phyloP scores from a whole-genome alignment of 2,888 invertebrate genomes.

The Odontocolon sp. region DNA sequence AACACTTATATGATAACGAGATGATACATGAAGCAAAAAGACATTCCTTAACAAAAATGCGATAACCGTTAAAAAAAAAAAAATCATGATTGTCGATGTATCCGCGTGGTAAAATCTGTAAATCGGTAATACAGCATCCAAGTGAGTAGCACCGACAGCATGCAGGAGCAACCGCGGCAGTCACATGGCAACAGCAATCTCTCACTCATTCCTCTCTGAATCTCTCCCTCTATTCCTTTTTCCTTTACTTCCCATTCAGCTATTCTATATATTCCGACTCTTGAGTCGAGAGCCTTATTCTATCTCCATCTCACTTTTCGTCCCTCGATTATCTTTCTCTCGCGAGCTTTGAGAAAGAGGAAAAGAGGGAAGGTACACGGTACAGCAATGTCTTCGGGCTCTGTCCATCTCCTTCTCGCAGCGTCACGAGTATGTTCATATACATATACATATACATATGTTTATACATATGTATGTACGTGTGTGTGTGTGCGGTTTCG shows the following conservation, averaged over 20 bases:
- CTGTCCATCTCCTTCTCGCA: constrained; percentile 41
- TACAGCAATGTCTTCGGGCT: neutral
- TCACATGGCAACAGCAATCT: constrained; percentile 68
- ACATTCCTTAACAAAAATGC: too few relatives aligned
- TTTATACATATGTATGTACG: too few relatives aligned
- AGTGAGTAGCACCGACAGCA: constrained; percentile 12
- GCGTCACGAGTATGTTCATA: constrained; percentile 24
- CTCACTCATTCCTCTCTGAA: constrained; percentile 23
- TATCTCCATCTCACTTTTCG: constrained; percentile 16
- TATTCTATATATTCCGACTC: constrained; percentile 63
- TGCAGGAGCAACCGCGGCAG: constrained; percentile 42
- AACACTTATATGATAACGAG: too few relatives aligned
- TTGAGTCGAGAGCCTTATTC: constrained; percentile 18
- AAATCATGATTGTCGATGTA: too few relatives aligned
- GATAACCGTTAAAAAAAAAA: too few relatives aligned
- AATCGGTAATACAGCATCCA: constrained; percentile 21
- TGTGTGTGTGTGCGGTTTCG: constrained; percentile 35
- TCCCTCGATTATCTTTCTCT: constrained; percentile 29
- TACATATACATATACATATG: too few relatives aligned
- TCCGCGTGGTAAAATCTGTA: constrained; percentile 15
- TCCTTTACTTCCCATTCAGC: constrained; percentile 60
- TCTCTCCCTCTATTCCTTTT: constrained; percentile 13
- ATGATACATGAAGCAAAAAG: too few relatives aligned
- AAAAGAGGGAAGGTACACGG: constrained; percentile 2
- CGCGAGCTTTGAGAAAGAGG: neutral